Conservation (phyloP, 2,888 invertebrate species). For the Phalera bucephala region DNA sequence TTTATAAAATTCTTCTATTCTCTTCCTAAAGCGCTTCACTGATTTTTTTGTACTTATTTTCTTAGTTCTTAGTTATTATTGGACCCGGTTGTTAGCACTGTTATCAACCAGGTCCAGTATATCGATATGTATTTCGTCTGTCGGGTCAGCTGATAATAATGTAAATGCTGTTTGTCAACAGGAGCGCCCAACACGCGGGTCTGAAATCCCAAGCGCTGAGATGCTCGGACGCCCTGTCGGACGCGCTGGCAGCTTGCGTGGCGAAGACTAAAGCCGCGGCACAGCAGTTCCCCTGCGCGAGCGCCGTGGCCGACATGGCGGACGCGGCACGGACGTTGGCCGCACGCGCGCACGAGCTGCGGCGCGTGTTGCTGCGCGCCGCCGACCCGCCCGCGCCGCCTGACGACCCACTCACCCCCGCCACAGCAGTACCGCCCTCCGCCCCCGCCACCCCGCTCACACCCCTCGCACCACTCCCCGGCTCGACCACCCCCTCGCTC, state of each 20-base stretch:
- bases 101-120: too few species aligned
- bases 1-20: too few species aligned
- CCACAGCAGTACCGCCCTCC: constrained; percentile 60
- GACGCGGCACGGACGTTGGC: constrained; percentile 94
- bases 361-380: constrained; percentile 88
- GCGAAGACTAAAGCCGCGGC: constrained; percentile 95
- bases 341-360: constrained; percentile 91
- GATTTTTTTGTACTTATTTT: too few species aligned
- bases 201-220: constrained; percentile 88
- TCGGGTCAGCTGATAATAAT: too few species aligned
- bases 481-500: constrained; percentile 49
- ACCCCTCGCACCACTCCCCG: constrained; percentile 56
- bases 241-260: constrained; percentile 92
- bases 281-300: constrained; percentile 94
- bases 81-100: too few species aligned
- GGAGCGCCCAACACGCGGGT: constrained; percentile 90
- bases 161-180: constrained; percentile 36
- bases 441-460: constrained; percentile 52
- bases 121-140: too few species aligned
- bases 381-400: constrained; percentile 71
- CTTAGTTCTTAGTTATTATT: too few species aligned
- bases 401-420: constrained; percentile 56
- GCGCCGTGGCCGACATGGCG: constrained; percentile 96
- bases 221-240: constrained; percentile 91
- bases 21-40: too few species aligned